A percentile compares a stretch with the other conserved stretches of the same genome.
phyloP scores from a whole-genome alignment of 1,140 invertebrate species.

The Conus betulinus region DNA sequence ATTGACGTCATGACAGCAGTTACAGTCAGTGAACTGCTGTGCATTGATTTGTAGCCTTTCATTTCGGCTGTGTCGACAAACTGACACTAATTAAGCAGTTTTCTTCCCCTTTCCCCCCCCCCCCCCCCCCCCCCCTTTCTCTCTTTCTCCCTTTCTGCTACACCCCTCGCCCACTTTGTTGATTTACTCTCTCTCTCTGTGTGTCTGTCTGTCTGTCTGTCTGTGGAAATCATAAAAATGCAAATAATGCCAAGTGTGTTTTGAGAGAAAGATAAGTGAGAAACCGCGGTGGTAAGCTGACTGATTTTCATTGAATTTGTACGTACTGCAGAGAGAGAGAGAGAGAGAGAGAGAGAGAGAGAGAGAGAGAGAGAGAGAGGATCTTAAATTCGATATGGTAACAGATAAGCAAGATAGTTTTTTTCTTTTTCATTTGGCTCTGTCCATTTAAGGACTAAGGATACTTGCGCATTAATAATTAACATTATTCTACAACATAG shows the following conservation, averaged over 20 bases:
- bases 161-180: too few relatives aligned
- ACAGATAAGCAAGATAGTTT: background rate
- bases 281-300: too few relatives aligned
- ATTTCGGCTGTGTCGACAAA: too few relatives aligned
- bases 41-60: too few relatives aligned
- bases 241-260: background rate
- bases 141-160: background rate
- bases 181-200: background rate
- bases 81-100: background rate
- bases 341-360: background rate
- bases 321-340: background rate
- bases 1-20: too few relatives aligned
- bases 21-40: too few relatives aligned
- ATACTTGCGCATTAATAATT: too few relatives aligned
- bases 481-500: too few relatives aligned
- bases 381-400: background rate
- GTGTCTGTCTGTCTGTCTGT: constrained; percentile 4
- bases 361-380: background rate
- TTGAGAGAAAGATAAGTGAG: background rate
- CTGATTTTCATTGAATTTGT: background rate
- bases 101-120: background rate
- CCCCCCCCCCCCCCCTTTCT: background rate
- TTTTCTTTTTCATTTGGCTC: too few relatives aligned
- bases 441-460: too few relatives aligned
- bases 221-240: background rate